These are phyloP conservation scores for Smutsia gigantea DNA, from an alignment of 2,797 vertebrate species.

Conservation along the genomic window DNA sequence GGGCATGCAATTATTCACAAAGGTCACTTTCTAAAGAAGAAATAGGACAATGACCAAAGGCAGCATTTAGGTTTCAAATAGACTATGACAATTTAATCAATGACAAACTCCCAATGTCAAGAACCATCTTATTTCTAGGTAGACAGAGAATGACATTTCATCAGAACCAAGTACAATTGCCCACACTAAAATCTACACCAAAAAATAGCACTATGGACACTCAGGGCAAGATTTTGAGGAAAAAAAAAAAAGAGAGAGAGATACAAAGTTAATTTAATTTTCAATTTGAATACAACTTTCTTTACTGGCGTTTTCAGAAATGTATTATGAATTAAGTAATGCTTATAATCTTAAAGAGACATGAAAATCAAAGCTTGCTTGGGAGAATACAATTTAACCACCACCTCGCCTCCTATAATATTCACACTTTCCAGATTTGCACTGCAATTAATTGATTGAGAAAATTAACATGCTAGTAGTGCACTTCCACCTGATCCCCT, in stretches of 20 bases:
- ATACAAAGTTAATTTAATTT: conserved; percentile 20
- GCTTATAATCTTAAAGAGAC: background rate
- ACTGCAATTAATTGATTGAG: background rate
- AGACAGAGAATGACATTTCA: conserved; percentile 80
- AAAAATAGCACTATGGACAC: conserved; percentile 16
- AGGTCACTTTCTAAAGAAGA: conserved; percentile 85
- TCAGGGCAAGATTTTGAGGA: background rate
- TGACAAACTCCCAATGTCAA: conserved; percentile 83
- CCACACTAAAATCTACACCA: conserved; percentile 45
- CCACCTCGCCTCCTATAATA: background rate
- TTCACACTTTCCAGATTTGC: background rate
- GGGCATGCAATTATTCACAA: conserved; percentile 87
- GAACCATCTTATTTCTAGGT: conserved; percentile 75
- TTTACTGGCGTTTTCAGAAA: background rate
- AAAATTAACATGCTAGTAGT: background rate
- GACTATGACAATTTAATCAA: conserved; percentile 88
- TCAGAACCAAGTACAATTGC: conserved; percentile 76
- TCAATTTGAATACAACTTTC: background rate
- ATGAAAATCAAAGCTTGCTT: conserved; percentile 8
- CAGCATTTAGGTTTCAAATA: conserved; percentile 84
- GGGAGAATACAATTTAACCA: background rate
- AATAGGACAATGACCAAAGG: conserved; percentile 86
- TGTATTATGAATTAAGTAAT: background rate
- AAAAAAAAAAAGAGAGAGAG: background rate
- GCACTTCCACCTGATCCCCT: background rate